These are phyloP conservation scores for Teleogryllus oceanicus DNA, from an alignment of 2,888 invertebrate genomes.

Conservation along the genomic window DNA sequence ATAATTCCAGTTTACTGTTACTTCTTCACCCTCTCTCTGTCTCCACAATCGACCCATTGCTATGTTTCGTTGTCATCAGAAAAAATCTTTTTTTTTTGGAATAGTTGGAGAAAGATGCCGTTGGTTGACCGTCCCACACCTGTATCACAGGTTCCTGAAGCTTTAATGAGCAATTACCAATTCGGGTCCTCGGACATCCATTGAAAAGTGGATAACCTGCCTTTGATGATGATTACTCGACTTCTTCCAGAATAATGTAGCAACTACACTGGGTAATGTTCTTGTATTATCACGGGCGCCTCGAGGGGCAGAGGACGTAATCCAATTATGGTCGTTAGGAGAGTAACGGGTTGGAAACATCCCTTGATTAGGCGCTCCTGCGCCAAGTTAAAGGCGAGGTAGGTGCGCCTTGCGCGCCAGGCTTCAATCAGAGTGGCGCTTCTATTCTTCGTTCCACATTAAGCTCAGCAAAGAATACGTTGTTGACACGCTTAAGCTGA, in stretches of 20 bases:
- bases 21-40: too few relatives aligned
- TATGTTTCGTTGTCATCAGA: neutral
- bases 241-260: slow-evolving; percentile 6
- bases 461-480: too few relatives aligned
- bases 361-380: neutral
- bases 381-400: neutral
- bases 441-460: too few relatives aligned
- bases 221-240: slow-evolving; percentile 7
- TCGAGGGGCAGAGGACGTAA: neutral
- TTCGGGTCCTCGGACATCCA: neutral
- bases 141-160: neutral
- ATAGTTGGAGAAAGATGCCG: neutral
- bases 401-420: too few relatives aligned
- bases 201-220: neutral
- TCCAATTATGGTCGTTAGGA: neutral
- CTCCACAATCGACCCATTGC: neutral
- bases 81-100: neutral
- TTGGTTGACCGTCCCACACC: neutral
- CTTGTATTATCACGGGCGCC: slow-evolving; percentile 6
- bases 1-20: too few relatives aligned
- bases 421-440: too few relatives aligned
- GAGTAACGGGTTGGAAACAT: slow-evolving; percentile 18
- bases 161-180: slow-evolving; percentile 9
- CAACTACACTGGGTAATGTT: neutral
- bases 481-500: too few relatives aligned